phyloP scores from a whole-genome alignment of 2,113 vertebrate genomes.

The Gasterosteus aculeatus region DNA sequence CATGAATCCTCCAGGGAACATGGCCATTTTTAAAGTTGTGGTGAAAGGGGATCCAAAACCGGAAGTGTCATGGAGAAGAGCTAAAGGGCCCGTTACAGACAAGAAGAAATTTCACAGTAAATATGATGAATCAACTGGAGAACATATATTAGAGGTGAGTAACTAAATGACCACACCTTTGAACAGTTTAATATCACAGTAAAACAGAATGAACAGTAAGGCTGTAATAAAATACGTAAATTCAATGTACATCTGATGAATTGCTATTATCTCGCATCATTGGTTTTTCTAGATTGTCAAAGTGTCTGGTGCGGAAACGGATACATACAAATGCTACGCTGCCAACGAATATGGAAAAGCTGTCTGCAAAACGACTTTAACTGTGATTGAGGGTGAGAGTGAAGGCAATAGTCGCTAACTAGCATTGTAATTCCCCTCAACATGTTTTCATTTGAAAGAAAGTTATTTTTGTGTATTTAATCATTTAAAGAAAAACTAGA shows the following conservation, averaged over 20 bases:
- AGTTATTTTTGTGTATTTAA: background rate
- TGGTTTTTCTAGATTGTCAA: slow-evolving; percentile 79
- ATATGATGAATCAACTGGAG: slow-evolving; percentile 71
- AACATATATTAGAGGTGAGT: slow-evolving; percentile 85
- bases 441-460: background rate
- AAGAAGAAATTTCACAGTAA: slow-evolving; percentile 80
- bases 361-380: slow-evolving; percentile 79
- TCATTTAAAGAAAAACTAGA: background rate
- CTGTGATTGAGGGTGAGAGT: slow-evolving; percentile 83
- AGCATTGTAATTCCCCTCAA: background rate
- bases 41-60: slow-evolving; percentile 85
- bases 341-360: slow-evolving; percentile 87
- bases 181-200: background rate
- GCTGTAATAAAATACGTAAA: background rate
- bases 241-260: background rate
- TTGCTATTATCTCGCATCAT: background rate
- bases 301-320: slow-evolving; percentile 78
- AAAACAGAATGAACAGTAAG: background rate
- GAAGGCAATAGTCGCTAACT: background rate
- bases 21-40: slow-evolving; percentile 82
- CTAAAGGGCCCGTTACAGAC: slow-evolving; percentile 70
- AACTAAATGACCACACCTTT: background rate
- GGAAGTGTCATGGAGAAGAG: slow-evolving; percentile 83
- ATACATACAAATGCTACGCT: slow-evolving; percentile 85
- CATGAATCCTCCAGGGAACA: slow-evolving; percentile 78